Evolutionary conservation across 2,888 invertebrate species (phyloP).

Genomic region (Drosophila cognata): DNA sequence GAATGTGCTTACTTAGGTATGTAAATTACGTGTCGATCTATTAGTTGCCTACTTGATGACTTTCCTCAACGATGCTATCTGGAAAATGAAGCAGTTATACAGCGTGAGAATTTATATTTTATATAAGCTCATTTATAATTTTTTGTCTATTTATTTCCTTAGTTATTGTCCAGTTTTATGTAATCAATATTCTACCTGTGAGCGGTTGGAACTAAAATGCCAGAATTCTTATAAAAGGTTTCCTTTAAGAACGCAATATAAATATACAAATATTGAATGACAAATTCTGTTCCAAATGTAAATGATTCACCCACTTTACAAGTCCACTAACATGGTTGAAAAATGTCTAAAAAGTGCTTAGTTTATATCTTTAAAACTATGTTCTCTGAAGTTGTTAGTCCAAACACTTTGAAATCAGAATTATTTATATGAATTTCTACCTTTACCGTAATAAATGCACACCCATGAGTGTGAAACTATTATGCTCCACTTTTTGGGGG

Average conservation of each 20-base stretch:
- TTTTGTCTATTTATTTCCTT: not conserved
- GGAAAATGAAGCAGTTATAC: not conserved
- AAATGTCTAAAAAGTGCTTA: not conserved
- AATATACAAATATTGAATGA: not conserved
- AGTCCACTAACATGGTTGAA: not conserved
- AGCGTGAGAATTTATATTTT: not conserved
- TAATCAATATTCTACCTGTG: not conserved
- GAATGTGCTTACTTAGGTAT: slow-evolving; percentile 9
- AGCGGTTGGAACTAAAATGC: not conserved
- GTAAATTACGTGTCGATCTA: slow-evolving; percentile 3
- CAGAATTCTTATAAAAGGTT: not conserved
- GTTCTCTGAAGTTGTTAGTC: not conserved
- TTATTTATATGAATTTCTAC: not conserved
- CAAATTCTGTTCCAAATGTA: not conserved
- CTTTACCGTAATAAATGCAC: not conserved
- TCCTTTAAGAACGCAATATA: not conserved
- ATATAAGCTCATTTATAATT: not conserved
- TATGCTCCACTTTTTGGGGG: not conserved
- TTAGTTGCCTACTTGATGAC: not conserved
- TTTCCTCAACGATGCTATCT: not conserved
- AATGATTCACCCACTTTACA: not conserved
- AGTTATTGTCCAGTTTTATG: not conserved
- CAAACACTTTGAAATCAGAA: not conserved
- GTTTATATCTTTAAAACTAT: not conserved
- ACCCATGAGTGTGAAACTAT: not conserved